These are phyloP conservation scores for Microctonus brassicae DNA, from an alignment of 2,888 invertebrate species.

Conservation along the genomic window DNA sequence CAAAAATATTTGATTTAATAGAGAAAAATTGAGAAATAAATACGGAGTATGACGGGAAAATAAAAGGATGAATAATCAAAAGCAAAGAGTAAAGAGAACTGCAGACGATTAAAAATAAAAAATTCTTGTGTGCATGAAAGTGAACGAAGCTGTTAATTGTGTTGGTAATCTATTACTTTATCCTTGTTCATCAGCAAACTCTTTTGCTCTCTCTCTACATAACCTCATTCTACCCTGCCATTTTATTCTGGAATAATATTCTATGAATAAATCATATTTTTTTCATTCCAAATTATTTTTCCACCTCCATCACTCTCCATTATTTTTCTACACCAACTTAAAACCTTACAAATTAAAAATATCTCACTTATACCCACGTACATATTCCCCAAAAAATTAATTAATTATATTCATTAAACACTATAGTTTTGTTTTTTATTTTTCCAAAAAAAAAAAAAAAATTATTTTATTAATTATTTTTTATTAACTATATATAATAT, in stretches of 20 bases:
- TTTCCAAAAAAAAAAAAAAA: too few relatives aligned
- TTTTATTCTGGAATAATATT: slow-evolving; percentile 10
- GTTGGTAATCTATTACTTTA: background rate
- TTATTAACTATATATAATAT: too few relatives aligned
- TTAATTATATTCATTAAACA: too few relatives aligned
- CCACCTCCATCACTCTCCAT: background rate
- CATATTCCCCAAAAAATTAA: too few relatives aligned
- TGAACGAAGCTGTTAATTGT: background rate
- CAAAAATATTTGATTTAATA: too few relatives aligned
- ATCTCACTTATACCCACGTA: too few relatives aligned
- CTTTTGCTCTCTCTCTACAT: background rate
- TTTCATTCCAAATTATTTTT: background rate
- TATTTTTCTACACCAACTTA: background rate
- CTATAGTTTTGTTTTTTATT: too few relatives aligned
- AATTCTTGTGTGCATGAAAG: background rate
- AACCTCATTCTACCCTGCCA: slow-evolving; percentile 2
- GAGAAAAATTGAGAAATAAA: slow-evolving; percentile 11
- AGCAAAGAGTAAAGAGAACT: slow-evolving; percentile 51
- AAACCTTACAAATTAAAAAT: too few relatives aligned
- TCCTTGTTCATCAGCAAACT: slow-evolving; percentile 16
- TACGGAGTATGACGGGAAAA: slow-evolving; percentile 10
- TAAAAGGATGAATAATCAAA: slow-evolving; percentile 53
- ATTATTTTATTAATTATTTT: too few relatives aligned
- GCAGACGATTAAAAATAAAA: too few relatives aligned
- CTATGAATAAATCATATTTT: slow-evolving; percentile 8